Base-by-base conservation (phyloP, 2,797 vertebrate genomes). In the Kryptopterus vitreolus region DNA sequence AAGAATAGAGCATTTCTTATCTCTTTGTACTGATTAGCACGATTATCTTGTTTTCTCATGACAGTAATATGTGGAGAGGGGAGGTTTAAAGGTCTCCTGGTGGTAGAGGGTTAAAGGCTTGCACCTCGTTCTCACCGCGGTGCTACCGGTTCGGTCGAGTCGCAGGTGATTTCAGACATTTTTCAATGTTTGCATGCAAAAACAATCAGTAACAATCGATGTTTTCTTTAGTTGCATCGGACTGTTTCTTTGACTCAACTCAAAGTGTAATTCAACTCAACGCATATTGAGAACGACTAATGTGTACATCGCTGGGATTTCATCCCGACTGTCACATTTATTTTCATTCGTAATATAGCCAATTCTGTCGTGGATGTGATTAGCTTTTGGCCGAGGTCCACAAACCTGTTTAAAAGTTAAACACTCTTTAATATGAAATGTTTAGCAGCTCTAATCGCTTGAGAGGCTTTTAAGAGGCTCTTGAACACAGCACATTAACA, bases 1-100 rank as follows among this genome's bases (percentile, higher is more conserved):
- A 83, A 84, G 87, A 88, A 86, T 81, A 75, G 63, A 18, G 16
- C 26, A 57, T 83, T 87, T 89, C 86, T 90, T 91, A 87, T 88
- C 85, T 77, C 74, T 87, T 74, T 33, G 18, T 50, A 16, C 5
- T 89, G 86, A 83, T 84, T 84, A 90, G 83, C 73, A 75, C 78
- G 80, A 68, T 89, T 91, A 91, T 91, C 88, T 86, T 78, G 68
- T 81, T 78, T 43, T 24, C 26, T 69, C 35, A 24, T 66, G 11
- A 22, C 11, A 43, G 35, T 22, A 15, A 8, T 43, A 65, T 50
- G 80, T 83, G 72, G 18, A 48, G 26, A 13, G 22, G 16, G 31
- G 57, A 20, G 43, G 15, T 52, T 31, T 53, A 43, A 20, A 29
- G 58, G 53, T 33, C 48, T 50, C n/a, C 31, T 55, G 22, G 35